A percentile compares a stretch with the other conserved stretches of the same genome.
These are phyloP conservation scores for Phasianus colchicus DNA, from an alignment of 2,113 vertebrate species.

Conservation along the genomic window DNA sequence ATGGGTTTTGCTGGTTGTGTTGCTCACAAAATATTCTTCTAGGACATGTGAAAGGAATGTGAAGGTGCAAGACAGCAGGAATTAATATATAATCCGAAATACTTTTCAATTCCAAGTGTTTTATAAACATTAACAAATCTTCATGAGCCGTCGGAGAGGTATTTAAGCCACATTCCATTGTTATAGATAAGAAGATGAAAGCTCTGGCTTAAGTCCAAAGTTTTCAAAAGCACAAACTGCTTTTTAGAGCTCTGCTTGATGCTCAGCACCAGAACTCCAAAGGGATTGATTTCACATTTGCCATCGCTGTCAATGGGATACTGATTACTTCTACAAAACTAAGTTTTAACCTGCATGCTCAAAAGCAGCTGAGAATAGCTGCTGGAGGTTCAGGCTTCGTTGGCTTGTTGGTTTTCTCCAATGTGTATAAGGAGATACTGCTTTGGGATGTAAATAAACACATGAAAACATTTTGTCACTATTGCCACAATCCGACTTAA, in stretches of 20 bases:
- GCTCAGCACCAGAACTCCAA: background rate
- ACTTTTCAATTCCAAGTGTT: constrained; percentile 1
- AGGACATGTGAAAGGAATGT: background rate
- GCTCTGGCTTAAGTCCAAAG: constrained; percentile 48
- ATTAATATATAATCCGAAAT: constrained; percentile 43
- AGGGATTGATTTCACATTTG: constrained; percentile 3
- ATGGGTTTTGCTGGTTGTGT: constrained; percentile 13
- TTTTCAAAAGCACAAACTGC: constrained; percentile 43
- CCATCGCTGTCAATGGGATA: background rate
- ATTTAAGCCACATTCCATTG: background rate
- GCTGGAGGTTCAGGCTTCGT: background rate
- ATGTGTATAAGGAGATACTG: background rate
- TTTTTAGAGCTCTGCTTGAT: background rate
- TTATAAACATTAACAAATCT: constrained; percentile 42
- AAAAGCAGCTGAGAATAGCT: background rate
- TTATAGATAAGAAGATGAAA: constrained; percentile 57
- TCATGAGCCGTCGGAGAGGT: background rate
- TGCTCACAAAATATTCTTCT: background rate
- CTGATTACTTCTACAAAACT: background rate
- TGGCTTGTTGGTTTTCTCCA: background rate
- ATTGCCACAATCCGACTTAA: background rate
- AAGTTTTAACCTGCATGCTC: background rate
- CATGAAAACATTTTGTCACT: background rate
- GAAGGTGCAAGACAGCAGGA: background rate
- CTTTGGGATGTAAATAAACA: background rate